A percentile compares a stretch with the other conserved stretches of the same genome.
Conservation (phyloP, 2,888 invertebrate species). For the Sphaerolaimus hirsutus region DNA sequence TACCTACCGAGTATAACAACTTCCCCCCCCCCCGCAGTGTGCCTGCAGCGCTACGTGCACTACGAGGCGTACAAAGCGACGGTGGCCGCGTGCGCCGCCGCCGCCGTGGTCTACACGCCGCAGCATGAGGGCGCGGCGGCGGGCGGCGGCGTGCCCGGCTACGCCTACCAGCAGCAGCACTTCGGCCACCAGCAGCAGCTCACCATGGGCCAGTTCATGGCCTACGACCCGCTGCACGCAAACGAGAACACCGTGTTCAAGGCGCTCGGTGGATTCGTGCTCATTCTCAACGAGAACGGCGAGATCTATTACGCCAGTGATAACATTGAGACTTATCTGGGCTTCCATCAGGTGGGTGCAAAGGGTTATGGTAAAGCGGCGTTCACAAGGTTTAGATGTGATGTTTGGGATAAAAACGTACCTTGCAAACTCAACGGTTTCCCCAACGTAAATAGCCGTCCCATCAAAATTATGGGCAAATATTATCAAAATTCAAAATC, state of each 20-base stretch:
- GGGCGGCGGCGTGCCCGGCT: too few species aligned
- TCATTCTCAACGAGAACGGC: slow-evolving; percentile 78
- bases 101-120: too few species aligned
- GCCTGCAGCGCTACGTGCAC: neutral
- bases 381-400: neutral
- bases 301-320: slow-evolving; percentile 98
- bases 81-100: too few species aligned
- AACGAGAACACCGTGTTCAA: neutral
- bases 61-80: too few species aligned
- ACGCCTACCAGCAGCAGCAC: too few species aligned
- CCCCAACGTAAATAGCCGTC: neutral
- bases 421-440: neutral
- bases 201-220: too few species aligned
- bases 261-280: slow-evolving; percentile 75
- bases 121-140: too few species aligned
- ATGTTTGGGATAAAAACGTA: neutral
- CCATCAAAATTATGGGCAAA: neutral
- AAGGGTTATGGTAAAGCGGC: too few species aligned
- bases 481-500: neutral
- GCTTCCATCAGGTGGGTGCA: slow-evolving; percentile 95
- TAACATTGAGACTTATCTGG: slow-evolving; percentile 96
- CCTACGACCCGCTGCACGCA: neutral
- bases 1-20: too few species aligned
- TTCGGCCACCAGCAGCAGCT: too few species aligned
- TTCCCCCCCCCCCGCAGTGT: too few species aligned